Evolutionary conservation across 2,113 vertebrate genomes (phyloP), one percentile per base, ranked within the genome.

Genomic region (Micronycteris hirsuta): DNA sequence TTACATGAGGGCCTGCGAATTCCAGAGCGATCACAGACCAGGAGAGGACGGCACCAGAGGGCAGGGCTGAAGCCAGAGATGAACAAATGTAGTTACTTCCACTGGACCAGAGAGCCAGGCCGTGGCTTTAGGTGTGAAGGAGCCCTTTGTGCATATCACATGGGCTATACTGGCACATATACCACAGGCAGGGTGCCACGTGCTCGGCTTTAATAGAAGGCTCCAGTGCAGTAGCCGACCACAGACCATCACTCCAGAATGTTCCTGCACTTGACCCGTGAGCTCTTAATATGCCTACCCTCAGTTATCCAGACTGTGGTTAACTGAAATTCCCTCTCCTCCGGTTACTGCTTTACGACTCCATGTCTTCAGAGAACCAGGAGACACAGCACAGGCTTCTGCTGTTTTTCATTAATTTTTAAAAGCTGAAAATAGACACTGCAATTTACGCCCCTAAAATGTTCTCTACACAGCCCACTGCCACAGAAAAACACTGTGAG

Each of bases 81-180:
- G 16, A 22, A 54, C 17, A 26, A 49, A 20, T 14, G 6, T 1
- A 13, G 1, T 9, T n/a, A 13, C 20, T 52, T 76, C 26, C 20
- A 43, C 16, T 0, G 0, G 26, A 14, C 45, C 24, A 28, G 67
- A 58, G 10, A 70, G 19, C n/a, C 3, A 56, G 54, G 22, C 0
- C 7, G 22, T 0, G 4, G 28, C 1, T 11, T 13, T 1, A 11
- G 9, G 68, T 1, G 17, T 24, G 71, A 56, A 22, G 43, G 14
- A 38, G 56, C 31, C 38, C 33, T 38, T 67, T 2, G 0, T 4
- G 67, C 8, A 11, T 0, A 9, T 14, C 22, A n/a, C 10, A 0
- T 0, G 22, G 33, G 7, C 12, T 0, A 0, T 0, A 1, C 1
- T 0, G n/a, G 43, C 15, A 7, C 20, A 2, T 3, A 36, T 0